Percentiles rank a stretch among this genome's conserved stretches.
phyloP scores from a whole-genome alignment of 2,888 invertebrate species.

The Pteria penguin region DNA sequence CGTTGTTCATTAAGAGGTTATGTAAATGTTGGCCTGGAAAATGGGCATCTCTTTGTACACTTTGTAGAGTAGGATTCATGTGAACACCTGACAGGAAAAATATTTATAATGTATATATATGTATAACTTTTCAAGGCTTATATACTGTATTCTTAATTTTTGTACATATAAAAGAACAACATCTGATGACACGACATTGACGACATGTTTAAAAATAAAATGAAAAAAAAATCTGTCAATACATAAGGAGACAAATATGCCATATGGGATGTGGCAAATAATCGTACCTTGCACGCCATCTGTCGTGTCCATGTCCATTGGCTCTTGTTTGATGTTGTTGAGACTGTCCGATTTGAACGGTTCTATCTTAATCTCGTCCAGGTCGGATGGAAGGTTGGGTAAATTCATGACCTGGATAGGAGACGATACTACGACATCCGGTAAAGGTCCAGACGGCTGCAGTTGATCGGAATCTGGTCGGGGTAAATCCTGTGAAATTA shows the following conservation, averaged over 20 bases:
- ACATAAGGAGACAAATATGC: too few species aligned
- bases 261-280: too few species aligned
- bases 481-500: too few species aligned
- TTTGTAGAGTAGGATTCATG: too few species aligned
- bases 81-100: too few species aligned
- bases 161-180: too few species aligned
- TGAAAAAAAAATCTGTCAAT: too few species aligned
- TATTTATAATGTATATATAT: too few species aligned
- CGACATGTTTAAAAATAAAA: too few species aligned
- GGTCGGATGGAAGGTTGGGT: slow-evolving; percentile 33
- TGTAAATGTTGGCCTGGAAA: not conserved
- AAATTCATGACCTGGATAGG: not conserved
- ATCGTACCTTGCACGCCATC: not conserved
- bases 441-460: not conserved
- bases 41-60: not conserved
- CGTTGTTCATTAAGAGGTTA: not conserved
- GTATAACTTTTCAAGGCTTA: too few species aligned
- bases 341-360: slow-evolving; percentile 23
- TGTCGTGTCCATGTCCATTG: not conserved
- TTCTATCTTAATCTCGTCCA: slow-evolving; percentile 20
- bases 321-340: slow-evolving; percentile 8
- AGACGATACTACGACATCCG: not conserved
- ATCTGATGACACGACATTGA: too few species aligned
- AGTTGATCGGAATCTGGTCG: not conserved
- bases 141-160: too few species aligned